Evolutionary conservation across 2,113 vertebrate species (phyloP).

Genomic region (Jacana jacana): DNA sequence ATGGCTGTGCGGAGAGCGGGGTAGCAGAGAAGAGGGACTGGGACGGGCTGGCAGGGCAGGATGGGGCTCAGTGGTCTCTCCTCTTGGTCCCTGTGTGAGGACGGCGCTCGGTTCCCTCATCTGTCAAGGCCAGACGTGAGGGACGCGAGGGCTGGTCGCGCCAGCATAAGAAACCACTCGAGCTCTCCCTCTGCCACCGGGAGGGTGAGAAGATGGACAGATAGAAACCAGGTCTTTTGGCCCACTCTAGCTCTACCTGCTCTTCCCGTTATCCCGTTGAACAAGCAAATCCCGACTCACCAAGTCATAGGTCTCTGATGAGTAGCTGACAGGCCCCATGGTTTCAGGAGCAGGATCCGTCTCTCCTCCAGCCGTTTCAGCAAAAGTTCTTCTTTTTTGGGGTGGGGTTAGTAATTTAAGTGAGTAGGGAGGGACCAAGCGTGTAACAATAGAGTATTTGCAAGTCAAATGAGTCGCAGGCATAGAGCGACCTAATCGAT

Average conservation of each 20-base stretch:
- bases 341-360: not conserved
- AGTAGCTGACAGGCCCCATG: slow-evolving; percentile 44
- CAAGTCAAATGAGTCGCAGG: slow-evolving; percentile 55
- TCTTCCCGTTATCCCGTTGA: not conserved
- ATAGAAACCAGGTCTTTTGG: not conserved
- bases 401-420: not conserved
- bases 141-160: not conserved
- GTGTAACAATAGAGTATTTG: slow-evolving; percentile 19
- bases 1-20: not conserved
- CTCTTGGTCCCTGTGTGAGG: not conserved
- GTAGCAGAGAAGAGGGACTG: not conserved
- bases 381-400: slow-evolving; percentile 7
- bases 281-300: slow-evolving; percentile 24
- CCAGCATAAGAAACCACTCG: not conserved
- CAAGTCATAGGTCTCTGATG: slow-evolving; percentile 37
- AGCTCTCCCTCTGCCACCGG: not conserved
- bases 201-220: not conserved
- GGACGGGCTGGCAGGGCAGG: not conserved
- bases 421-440: not conserved
- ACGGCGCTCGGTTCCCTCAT: not conserved
- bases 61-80: not conserved
- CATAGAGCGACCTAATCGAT: not conserved
- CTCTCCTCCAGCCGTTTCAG: slow-evolving; percentile 6
- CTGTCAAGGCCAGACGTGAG: not conserved
- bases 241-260: not conserved